A percentile compares a stretch with the other conserved stretches of the same genome.
Evolutionary conservation across 2,797 vertebrate species (phyloP).

Genomic region (Cossypha caffra): DNA sequence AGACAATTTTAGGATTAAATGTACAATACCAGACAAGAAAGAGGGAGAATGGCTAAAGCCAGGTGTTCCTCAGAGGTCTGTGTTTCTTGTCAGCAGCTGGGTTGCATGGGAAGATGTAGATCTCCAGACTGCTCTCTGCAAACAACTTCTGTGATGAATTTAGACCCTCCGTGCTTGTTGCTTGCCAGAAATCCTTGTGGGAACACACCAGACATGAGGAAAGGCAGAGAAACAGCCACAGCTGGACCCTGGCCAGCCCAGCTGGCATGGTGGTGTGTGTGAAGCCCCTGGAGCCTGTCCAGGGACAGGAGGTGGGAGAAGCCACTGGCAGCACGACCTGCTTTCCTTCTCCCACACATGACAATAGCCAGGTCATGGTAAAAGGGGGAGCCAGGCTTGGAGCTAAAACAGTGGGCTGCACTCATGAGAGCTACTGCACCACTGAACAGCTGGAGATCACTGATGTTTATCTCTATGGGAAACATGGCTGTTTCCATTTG

Average conservation of each 20-base stretch:
- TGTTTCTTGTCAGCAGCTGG: not conserved
- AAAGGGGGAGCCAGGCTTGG: not conserved
- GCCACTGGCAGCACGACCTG: rapidly evolving
- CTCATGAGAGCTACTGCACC: not conserved
- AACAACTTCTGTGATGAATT: not conserved
- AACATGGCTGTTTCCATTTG: not conserved
- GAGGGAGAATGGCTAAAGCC: not conserved
- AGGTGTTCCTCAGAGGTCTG: not conserved
- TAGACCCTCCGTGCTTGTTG: not conserved
- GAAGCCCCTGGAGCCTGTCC: not conserved
- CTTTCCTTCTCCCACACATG: not conserved
- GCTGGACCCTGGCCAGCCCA: not conserved
- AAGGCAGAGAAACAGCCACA: not conserved
- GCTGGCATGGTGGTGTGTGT: not conserved
- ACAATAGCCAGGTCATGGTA: not conserved
- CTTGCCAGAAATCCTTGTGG: not conserved
- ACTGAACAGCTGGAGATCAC: not conserved
- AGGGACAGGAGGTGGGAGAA: not conserved
- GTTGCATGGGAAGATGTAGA: not conserved
- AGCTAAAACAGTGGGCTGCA: not conserved
- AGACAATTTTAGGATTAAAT: not conserved
- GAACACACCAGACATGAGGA: not conserved
- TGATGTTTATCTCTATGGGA: not conserved
- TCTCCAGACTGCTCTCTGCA: not conserved
- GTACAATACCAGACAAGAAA: not conserved